phyloP scores from a whole-genome alignment of 2,888 invertebrate genomes.

The Monopis laevigella region DNA sequence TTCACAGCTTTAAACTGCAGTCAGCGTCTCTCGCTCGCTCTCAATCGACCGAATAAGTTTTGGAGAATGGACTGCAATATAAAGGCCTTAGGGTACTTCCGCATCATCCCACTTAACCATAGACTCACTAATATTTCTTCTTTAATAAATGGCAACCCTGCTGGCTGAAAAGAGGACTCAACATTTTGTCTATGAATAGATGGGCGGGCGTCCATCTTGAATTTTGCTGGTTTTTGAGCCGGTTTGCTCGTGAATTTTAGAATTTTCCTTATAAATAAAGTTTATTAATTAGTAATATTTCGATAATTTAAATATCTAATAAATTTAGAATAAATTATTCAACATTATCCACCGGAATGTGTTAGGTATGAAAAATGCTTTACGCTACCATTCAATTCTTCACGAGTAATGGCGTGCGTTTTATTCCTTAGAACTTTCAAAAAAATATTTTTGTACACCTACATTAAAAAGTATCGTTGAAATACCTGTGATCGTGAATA shows the following conservation, averaged over 20 bases:
- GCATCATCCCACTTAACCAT: too few species aligned
- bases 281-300: slow-evolving; percentile 54
- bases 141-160: too few species aligned
- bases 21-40: too few species aligned
- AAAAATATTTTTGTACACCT: slow-evolving; percentile 34
- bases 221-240: slow-evolving; percentile 79
- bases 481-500: too few species aligned
- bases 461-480: too few species aligned
- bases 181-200: too few species aligned
- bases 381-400: slow-evolving; percentile 58
- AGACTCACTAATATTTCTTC: too few species aligned
- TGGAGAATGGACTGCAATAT: too few species aligned
- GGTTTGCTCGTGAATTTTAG: slow-evolving; percentile 71
- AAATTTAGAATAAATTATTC: slow-evolving; percentile 48
- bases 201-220: slow-evolving; percentile 84
- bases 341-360: slow-evolving; percentile 75
- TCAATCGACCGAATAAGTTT: too few species aligned
- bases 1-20: too few species aligned
- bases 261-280: slow-evolving; percentile 58
- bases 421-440: slow-evolving; percentile 66
- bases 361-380: slow-evolving; percentile 71
- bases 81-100: too few species aligned
- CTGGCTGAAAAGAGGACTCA: too few species aligned
- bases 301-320: slow-evolving; percentile 56
- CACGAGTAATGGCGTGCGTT: slow-evolving; percentile 75